Percentiles rank a stretch among this genome's conserved stretches.
phyloP scores from a whole-genome alignment of 2,113 vertebrate genomes.

The Willisornis vidua region DNA sequence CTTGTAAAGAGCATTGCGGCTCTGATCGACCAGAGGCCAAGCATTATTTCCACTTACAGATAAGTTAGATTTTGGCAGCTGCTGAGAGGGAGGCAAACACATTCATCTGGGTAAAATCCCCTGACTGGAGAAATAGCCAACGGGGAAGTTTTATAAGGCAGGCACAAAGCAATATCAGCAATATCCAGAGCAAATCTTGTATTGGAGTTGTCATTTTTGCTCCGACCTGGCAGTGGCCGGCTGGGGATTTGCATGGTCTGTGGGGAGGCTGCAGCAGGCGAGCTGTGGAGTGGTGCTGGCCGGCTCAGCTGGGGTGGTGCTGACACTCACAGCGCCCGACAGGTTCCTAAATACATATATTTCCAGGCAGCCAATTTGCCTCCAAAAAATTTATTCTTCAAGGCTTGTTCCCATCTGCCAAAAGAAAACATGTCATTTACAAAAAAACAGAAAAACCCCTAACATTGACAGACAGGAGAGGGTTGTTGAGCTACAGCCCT shows the following conservation, averaged over 20 bases:
- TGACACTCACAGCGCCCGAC: slow-evolving; percentile 14
- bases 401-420: slow-evolving; percentile 64
- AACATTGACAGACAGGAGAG: slow-evolving; percentile 53
- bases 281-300: background rate
- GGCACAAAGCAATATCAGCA: slow-evolving; percentile 58
- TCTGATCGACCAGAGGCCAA: background rate
- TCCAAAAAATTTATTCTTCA: slow-evolving; percentile 66
- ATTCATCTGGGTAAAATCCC: slow-evolving; percentile 53
- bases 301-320: background rate
- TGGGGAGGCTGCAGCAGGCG: background rate
- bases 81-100: background rate
- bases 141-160: slow-evolving; percentile 36
- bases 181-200: slow-evolving; percentile 61
- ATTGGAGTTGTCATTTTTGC: background rate
- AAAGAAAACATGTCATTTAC: slow-evolving; percentile 66
- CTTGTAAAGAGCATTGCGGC: background rate
- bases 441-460: background rate
- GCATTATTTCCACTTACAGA: slow-evolving; percentile 32
- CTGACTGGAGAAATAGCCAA: slow-evolving; percentile 36
- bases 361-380: slow-evolving; percentile 61
- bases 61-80: slow-evolving; percentile 26
- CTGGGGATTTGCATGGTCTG: background rate
- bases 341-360: slow-evolving; percentile 32
- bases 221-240: background rate
- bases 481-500: background rate